Conservation (phyloP, 2,797 vertebrate species). For the Tapera naevia region DNA sequence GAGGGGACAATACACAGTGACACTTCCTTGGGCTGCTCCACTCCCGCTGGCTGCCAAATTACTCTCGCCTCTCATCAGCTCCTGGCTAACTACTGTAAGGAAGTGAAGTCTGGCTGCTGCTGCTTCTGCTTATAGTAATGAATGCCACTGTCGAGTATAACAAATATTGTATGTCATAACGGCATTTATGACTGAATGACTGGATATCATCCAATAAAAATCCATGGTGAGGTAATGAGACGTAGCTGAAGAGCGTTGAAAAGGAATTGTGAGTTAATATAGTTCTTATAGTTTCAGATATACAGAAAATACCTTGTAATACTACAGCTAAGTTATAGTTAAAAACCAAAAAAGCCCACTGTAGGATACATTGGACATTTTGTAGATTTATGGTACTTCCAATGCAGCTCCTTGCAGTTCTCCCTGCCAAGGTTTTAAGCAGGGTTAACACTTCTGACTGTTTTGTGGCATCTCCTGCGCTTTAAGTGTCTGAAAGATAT, state of each 20-base stretch:
- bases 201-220: slow-evolving; percentile 28
- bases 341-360: not conserved
- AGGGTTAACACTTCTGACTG: slow-evolving; percentile 41
- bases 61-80: not conserved
- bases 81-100: not conserved
- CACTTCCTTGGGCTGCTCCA: not conserved
- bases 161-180: not conserved
- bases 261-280: not conserved
- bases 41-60: slow-evolving; percentile 11
- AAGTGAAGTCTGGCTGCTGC: not conserved
- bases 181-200: not conserved
- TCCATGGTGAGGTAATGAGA: slow-evolving; percentile 22
- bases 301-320: not conserved
- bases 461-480: not conserved
- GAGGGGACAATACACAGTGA: not conserved
- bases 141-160: not conserved
- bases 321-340: slow-evolving; percentile 7
- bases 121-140: slow-evolving; percentile 29
- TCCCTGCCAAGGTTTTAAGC: slow-evolving; percentile 50
- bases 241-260: not conserved
- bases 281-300: not conserved
- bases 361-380: not conserved
- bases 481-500: not conserved
- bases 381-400: not conserved
- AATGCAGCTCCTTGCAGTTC: not conserved